These are phyloP conservation scores for Nyctalus aviator DNA, from an alignment of 2,797 vertebrate species.

Conservation along the genomic window DNA sequence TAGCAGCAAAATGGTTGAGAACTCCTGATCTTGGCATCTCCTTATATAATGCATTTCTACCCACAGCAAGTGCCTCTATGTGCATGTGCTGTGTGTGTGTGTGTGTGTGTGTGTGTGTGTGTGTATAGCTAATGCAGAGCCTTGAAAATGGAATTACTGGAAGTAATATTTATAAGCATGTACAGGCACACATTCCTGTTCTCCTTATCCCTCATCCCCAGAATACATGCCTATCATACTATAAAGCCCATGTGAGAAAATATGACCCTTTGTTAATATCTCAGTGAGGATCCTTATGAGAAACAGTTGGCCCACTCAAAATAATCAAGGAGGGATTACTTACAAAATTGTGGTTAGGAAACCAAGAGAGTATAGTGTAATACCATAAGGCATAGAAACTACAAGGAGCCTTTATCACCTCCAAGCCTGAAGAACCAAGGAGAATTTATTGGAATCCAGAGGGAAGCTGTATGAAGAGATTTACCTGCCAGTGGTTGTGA, in stretches of 20 bases:
- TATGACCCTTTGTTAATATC: not conserved
- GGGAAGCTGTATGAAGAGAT: not conserved
- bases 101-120: too few relatives aligned
- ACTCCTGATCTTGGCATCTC: not conserved
- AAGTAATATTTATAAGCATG: not conserved
- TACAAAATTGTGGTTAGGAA: not conserved
- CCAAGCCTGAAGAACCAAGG: not conserved
- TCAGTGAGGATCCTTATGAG: not conserved
- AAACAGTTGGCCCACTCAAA: not conserved
- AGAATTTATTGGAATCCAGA: not conserved
- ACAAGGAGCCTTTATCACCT: not conserved
- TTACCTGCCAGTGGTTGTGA: not conserved
- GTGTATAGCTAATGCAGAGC: not conserved
- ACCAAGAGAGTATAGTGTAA: not conserved
- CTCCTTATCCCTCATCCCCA: fast-evolving
- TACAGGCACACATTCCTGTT: not conserved
- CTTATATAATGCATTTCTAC: not conserved
- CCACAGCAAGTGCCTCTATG: not conserved
- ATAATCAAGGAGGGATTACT: not conserved
- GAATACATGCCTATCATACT: not conserved
- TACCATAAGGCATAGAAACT: not conserved
- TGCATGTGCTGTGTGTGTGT: not conserved
- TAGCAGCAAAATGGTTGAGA: not conserved
- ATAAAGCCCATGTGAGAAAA: not conserved
- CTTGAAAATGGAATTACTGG: not conserved